Evolutionary conservation across 2,888 invertebrate genomes (phyloP).

Genomic region (Dendrolimus pini): DNA sequence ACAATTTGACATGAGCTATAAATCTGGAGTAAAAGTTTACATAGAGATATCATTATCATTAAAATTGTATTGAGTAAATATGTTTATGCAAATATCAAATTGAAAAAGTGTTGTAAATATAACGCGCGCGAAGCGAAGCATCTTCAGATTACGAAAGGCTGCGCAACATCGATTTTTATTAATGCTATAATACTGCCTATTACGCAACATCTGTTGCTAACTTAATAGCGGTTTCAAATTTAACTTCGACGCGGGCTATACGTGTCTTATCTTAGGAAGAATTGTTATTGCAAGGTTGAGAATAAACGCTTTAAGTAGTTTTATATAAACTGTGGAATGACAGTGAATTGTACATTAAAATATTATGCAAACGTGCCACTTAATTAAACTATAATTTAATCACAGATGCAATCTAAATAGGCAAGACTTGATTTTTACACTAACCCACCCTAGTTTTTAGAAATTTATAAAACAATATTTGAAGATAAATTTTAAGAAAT

Average conservation of each 20-base stretch:
- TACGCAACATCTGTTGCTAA: too few relatives aligned
- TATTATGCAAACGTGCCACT: constrained; percentile 35
- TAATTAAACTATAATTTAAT: constrained; percentile 41
- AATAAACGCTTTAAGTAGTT: too few relatives aligned
- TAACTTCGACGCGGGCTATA: too few relatives aligned
- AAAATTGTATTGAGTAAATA: background rate
- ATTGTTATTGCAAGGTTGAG: too few relatives aligned
- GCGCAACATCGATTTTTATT: too few relatives aligned
- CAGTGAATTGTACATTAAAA: background rate
- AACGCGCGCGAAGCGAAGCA: too few relatives aligned
- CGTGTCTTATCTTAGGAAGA: too few relatives aligned
- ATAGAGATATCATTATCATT: too few relatives aligned
- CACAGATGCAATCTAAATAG: constrained; percentile 56
- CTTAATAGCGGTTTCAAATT: too few relatives aligned
- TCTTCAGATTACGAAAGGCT: too few relatives aligned
- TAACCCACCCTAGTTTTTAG: background rate
- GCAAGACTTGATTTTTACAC: constrained; percentile 34
- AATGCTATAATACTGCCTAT: too few relatives aligned
- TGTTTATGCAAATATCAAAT: background rate
- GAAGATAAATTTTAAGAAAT: constrained; percentile 35
- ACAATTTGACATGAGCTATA: constrained; percentile 4
- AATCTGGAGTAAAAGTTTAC: background rate
- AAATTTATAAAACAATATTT: constrained; percentile 8
- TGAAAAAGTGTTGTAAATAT: background rate
- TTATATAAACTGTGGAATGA: too few relatives aligned